These are phyloP conservation scores for Cerastis leucographa DNA, from an alignment of 2,888 invertebrate genomes.

Conservation along the genomic window DNA sequence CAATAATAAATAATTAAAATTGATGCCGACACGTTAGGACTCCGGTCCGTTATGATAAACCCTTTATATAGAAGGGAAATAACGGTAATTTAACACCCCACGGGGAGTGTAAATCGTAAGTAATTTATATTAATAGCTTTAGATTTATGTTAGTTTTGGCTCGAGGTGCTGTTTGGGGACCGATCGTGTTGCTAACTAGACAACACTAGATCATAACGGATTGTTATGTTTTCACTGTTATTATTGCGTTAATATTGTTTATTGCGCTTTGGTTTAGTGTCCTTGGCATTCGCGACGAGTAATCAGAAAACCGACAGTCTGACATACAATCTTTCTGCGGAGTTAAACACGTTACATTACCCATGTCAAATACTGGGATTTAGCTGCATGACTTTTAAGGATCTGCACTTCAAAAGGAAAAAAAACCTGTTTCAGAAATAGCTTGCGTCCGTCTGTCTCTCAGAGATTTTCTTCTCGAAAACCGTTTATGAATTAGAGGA, in stretches of 20 bases:
- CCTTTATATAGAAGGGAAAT: slow-evolving; percentile 81
- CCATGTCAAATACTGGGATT: not conserved
- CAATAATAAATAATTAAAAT: slow-evolving; percentile 82
- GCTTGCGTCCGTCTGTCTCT: not conserved
- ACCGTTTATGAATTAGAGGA: not conserved
- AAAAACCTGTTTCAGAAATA: not conserved
- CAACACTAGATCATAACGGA: slow-evolving; percentile 79
- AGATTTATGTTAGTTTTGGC: slow-evolving; percentile 86
- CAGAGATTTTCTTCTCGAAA: not conserved
- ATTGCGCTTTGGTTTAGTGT: slow-evolving; percentile 15
- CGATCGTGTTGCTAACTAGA: slow-evolving; percentile 81
- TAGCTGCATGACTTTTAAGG: not conserved
- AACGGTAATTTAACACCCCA: slow-evolving; percentile 84
- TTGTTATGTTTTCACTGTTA: slow-evolving; percentile 68
- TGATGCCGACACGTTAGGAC: slow-evolving; percentile 77
- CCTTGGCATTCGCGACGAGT: not conserved
- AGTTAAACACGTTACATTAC: not conserved
- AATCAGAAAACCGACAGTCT: not conserved
- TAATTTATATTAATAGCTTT: slow-evolving; percentile 89
- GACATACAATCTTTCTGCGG: not conserved
- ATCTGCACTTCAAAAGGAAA: not conserved
- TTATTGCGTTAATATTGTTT: slow-evolving; percentile 53
- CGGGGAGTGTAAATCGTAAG: slow-evolving; percentile 87
- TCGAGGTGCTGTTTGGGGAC: slow-evolving; percentile 83
- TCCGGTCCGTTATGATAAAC: slow-evolving; percentile 77